Base-by-base conservation (phyloP, 2,797 vertebrate species). In the Lutjanus argentimaculatus region DNA sequence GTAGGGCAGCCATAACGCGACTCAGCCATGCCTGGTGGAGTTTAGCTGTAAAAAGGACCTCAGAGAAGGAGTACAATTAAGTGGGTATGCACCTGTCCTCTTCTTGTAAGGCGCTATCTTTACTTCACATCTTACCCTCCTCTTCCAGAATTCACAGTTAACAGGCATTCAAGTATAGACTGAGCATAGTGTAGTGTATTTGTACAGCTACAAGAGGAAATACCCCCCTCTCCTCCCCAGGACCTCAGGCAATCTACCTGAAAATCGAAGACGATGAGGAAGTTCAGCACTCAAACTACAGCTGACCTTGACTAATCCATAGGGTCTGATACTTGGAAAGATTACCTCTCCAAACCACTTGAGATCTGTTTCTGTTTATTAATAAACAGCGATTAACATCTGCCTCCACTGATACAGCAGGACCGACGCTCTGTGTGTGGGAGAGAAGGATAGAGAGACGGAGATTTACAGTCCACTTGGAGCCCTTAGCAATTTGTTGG, bases 351-450 rank as follows among this genome's bases (percentile, higher is more conserved):
- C 49, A 49, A 61, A 65, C 57, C 16, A 10, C 53, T 59, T 63
- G 19, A 64, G 42, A 59, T 67, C 40, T 51, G 49, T 52, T 22
- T 52, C 43, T 69, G 64, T 79, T 77, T 77, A 68, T 69, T 68
- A 42, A 85, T 86, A 62, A 75, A 58, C 48, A 74, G 57, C 2
- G 15, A 84, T 88, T 66, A 77, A 67, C 51, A 51, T 72, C 77
- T 69, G 71, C 57, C 59, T 61, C 55, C 42, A 17, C 57, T 57
- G 63, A 72, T 67, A 10, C 64, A 59, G 43, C 65, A 67, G 63
- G 52, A 59, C 52, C 0, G 10, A 69, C n/a, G 73, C 19, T 71
- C 19, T 48, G 63, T 57, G 46, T 45, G 72, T 52, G 42, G 53
- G 62, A 40, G 45, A 17, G 63, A 25, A 13, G 16, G 45, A 40